Conservation (phyloP, 2,797 vertebrate species). For the Malurus leucopterus region DNA sequence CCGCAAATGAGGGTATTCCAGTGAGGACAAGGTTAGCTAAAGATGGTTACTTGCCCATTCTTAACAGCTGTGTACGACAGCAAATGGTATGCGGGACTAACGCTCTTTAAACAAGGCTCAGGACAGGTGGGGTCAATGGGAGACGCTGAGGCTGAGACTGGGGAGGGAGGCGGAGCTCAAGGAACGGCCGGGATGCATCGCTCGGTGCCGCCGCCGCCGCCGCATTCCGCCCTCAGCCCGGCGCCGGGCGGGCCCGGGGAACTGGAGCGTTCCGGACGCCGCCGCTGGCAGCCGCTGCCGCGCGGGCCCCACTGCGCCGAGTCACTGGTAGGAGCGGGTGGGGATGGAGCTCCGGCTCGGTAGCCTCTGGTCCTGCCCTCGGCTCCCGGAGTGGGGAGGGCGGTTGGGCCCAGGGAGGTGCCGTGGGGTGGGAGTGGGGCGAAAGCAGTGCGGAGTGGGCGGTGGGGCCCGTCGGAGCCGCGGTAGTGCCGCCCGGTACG, state of each 20-base stretch:
- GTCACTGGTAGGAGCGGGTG: background rate
- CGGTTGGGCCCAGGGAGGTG: no score
- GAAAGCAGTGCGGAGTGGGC: no score
- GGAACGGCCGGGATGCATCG: rapidly evolving
- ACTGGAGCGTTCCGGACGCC: background rate
- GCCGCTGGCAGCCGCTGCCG: no score
- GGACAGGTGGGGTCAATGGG: no score
- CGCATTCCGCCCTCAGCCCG: background rate
- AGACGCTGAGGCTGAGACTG: rapidly evolving
- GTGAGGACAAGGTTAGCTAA: background rate
- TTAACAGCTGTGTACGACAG: no score
- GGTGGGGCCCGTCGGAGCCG: no score
- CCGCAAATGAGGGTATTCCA: background rate
- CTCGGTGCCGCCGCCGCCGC: background rate
- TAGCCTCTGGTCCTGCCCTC: background rate
- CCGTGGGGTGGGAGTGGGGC: background rate
- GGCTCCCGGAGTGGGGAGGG: no score
- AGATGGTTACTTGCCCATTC: no score
- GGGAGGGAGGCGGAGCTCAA: background rate
- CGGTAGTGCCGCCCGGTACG: no score
- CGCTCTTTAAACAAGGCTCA: rapidly evolving
- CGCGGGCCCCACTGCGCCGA: no score
- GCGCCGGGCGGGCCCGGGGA: background rate
- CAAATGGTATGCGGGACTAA: rapidly evolving
- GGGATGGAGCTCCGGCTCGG: rapidly evolving